Evolutionary conservation across 2,888 invertebrate species (phyloP).

Genomic region (Neoaliturus tenellus): DNA sequence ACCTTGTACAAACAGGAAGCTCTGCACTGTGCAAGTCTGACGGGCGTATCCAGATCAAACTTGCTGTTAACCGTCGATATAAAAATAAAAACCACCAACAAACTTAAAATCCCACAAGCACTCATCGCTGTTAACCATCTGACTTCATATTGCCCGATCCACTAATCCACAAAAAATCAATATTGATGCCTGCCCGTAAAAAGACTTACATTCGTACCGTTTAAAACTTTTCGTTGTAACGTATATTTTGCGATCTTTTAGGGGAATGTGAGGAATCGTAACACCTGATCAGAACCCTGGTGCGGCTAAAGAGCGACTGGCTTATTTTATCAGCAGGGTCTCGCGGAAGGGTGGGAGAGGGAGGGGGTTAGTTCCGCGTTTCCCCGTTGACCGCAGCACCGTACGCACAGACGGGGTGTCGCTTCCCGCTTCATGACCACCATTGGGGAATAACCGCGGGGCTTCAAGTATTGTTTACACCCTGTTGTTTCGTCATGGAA

Average conservation of each 20-base stretch:
- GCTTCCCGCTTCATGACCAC: neutral
- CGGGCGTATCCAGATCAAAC: neutral
- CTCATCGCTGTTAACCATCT: conserved; percentile 17
- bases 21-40: conserved; percentile 7
- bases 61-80: neutral
- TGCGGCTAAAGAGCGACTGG: conserved; percentile 11
- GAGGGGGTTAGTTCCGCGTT: neutral
- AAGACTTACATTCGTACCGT: too few species aligned
- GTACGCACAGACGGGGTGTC: neutral
- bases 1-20: conserved; percentile 25
- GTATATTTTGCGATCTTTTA: neutral
- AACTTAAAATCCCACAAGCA: conserved; percentile 1
- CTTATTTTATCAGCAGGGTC: neutral
- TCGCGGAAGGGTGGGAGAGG: neutral
- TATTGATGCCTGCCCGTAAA: too few species aligned
- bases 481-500: neutral
- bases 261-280: neutral
- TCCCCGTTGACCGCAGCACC: neutral
- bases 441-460: neutral
- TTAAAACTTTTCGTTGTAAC: neutral
- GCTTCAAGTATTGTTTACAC: conserved; percentile 21
- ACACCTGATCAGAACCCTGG: neutral
- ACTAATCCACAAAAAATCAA: neutral
- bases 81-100: conserved; percentile 24
- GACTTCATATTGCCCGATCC: neutral